Percentiles rank a stretch among this genome's conserved stretches.
Conservation (phyloP, 2,888 invertebrate genomes). For the Dinocampus coccinellae region DNA sequence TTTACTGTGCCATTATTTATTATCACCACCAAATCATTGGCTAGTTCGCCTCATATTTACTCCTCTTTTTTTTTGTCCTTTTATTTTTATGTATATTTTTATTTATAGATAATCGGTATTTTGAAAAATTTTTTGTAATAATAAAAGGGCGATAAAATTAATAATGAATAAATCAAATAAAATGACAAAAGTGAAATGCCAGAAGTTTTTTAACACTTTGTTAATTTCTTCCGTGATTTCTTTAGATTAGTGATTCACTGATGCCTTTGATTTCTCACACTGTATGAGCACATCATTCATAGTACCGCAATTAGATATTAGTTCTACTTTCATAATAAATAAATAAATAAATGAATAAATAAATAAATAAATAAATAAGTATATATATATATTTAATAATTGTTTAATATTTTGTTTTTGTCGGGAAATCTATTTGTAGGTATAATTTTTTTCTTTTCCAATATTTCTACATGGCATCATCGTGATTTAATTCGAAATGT, state of each 20-base stretch:
- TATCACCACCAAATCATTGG: neutral
- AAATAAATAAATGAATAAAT: no score
- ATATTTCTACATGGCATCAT: neutral
- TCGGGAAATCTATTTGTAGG: neutral
- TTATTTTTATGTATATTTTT: neutral
- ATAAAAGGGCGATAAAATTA: neutral
- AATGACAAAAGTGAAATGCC: neutral
- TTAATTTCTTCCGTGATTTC: neutral
- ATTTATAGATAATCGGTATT: neutral
- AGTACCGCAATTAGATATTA: neutral
- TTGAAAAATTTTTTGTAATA: neutral
- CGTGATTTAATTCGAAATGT: conserved; percentile 44
- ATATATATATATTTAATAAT: no score
- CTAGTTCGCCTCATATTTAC: neutral
- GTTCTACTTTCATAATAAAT: neutral
- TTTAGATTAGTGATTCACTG: neutral
- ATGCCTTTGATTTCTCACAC: neutral
- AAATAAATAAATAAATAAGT: no score
- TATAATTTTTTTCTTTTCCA: neutral
- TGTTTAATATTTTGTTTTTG: no score
- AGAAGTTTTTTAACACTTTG: neutral
- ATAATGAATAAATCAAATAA: neutral
- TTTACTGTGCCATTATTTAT: neutral
- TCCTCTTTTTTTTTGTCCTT: neutral
- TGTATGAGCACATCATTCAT: neutral